These are phyloP conservation scores for Crocallis elinguaria DNA, from an alignment of 2,888 invertebrate species.

Conservation along the genomic window DNA sequence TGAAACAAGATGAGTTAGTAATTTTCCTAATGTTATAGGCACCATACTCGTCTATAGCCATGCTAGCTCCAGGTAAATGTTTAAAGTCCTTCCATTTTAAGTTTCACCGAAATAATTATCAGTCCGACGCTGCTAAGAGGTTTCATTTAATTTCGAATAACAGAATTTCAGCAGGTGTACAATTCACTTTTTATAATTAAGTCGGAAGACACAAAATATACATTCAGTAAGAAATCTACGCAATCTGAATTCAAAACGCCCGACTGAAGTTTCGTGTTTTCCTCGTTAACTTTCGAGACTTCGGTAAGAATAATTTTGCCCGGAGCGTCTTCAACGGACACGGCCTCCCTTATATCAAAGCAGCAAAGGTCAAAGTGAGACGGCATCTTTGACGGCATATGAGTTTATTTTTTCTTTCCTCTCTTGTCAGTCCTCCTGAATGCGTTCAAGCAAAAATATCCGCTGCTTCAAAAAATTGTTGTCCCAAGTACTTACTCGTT, in stretches of 20 bases:
- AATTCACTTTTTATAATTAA: background rate
- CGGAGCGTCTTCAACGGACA: slow-evolving; percentile 40
- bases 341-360: slow-evolving; percentile 48
- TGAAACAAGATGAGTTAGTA: too few species aligned
- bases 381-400: slow-evolving; percentile 39
- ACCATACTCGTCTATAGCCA: too few species aligned
- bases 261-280: slow-evolving; percentile 63
- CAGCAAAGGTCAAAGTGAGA: slow-evolving; percentile 52
- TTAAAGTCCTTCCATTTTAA: too few species aligned
- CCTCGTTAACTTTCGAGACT: slow-evolving; percentile 63
- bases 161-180: background rate
- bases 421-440: slow-evolving; percentile 55
- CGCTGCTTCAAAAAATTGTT: slow-evolving; percentile 58
- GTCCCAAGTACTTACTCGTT: slow-evolving; percentile 47
- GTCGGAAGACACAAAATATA: slow-evolving; percentile 10
- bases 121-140: too few species aligned
- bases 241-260: slow-evolving; percentile 55
- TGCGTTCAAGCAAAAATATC: slow-evolving; percentile 60
- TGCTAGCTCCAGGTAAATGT: too few species aligned
- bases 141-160: background rate
- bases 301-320: slow-evolving; percentile 56
- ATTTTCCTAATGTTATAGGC: too few species aligned
- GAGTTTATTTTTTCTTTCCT: slow-evolving; percentile 51
- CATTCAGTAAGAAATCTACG: slow-evolving; percentile 34
- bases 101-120: too few species aligned